Evolutionary conservation across 1,140 invertebrate species (phyloP), one percentile per base, ranked within the genome.

Genomic region (Orius laevigatus): DNA sequence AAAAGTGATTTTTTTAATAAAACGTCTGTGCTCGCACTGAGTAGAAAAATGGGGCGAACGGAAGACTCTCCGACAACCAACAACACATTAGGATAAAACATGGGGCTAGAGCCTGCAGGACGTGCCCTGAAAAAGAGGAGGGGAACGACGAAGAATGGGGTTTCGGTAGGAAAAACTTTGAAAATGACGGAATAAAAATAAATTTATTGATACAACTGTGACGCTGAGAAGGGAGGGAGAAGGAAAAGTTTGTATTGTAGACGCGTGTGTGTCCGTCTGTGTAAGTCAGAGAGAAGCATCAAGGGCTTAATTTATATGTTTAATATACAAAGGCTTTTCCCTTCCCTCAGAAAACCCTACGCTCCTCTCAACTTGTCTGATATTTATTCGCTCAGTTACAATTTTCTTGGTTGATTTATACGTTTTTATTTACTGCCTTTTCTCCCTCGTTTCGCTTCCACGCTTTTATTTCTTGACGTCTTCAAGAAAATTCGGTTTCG

Each of bases 181-280:
- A 43, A 43, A 47, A 47, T 47, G 46, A 47, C 46, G 46, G 25
- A 47, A 47, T 47, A 47, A 47, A 47, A 31, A 36, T 47, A 36
- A 47, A 47, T 47, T 47, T 47, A 47, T 47, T 36, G 46, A 47
- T 34, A 34, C 46, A 36, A 36, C 20, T 36, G 46, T 18, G 44
- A 20, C 9, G 18, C 10, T 3, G 25, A 25, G 25, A n/a, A n/a
- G 44, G 11, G 20, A 31, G 14, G 16, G 15, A 8, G 25, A 25
- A 34, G 11, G n/a, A 45, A 45, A 45, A 19, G 19, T 45, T 25
- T 36, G 12, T 14, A 35, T 31, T 36, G 46, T 14, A 18, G 34
- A 47, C 12, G 32, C 16, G 32, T 43, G 18, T 43, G 12, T 14
- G 33, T 15, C 31, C 20, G 32, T n/a, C 32, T 25, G 25, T 25